These are phyloP conservation scores for Empidonax alnorum DNA, from an alignment of 2,113 vertebrate species.

Conservation along the genomic window DNA sequence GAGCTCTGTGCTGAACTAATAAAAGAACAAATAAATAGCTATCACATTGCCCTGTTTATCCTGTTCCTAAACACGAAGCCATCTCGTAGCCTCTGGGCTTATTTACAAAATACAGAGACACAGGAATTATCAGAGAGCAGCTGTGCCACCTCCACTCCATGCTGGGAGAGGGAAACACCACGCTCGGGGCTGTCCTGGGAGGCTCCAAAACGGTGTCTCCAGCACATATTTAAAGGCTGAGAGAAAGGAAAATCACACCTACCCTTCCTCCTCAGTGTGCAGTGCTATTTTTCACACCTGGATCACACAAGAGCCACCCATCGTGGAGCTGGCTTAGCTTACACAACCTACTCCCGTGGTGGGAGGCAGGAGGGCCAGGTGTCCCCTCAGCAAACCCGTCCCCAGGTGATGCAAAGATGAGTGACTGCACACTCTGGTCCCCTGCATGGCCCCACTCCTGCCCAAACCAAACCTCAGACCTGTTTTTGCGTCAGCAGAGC, in stretches of 20 bases:
- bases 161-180: not conserved
- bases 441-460: not conserved
- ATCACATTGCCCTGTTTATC: not conserved
- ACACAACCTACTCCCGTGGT: accelerated
- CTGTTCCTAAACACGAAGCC: not conserved
- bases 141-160: not conserved
- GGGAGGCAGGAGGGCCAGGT: accelerated
- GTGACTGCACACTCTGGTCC: not conserved
- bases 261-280: accelerated
- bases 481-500: not conserved
- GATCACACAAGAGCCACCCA: not conserved
- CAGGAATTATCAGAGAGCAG: not conserved
- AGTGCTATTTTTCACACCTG: not conserved
- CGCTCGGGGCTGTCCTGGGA: not conserved
- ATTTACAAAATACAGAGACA: slow-evolving; percentile 22
- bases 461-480: not conserved
- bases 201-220: not conserved
- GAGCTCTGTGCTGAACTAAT: slow-evolving; percentile 7
- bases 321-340: not conserved
- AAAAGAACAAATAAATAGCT: slow-evolving; percentile 41
- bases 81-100: not conserved
- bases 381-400: not conserved
- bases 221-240: not conserved
- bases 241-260: not conserved
- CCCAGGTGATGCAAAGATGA: accelerated